A percentile compares a stretch with the other conserved stretches of the same genome.
These are phyloP conservation scores for Eupelmus urozonus DNA, from an alignment of 2,888 invertebrate species.

Conservation along the genomic window DNA sequence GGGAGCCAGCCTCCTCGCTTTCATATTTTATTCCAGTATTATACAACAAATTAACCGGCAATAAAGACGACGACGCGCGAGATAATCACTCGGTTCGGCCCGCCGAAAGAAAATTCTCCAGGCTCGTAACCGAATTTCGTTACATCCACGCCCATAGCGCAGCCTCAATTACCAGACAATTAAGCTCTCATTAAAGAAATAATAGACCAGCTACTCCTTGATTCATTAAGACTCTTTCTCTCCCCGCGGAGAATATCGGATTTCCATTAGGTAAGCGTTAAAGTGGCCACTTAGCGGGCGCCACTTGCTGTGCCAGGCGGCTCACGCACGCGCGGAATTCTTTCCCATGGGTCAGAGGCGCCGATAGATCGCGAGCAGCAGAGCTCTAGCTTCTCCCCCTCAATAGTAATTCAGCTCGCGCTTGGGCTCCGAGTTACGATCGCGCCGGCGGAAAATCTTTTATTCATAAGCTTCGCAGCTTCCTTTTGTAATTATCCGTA, in stretches of 20 bases:
- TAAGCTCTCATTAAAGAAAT: too few species aligned
- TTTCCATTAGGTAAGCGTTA: conserved; percentile 10
- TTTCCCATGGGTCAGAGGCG: conserved; percentile 34
- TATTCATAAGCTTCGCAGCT: conserved; percentile 63
- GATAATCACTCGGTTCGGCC: too few species aligned
- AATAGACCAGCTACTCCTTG: too few species aligned
- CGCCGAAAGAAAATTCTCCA: too few species aligned
- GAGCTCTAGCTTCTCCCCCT: conserved; percentile 24
- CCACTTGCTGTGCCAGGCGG: not conserved
- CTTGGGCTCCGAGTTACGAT: conserved; percentile 62
- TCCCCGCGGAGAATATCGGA: conserved; percentile 20
- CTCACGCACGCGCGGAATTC: conserved; percentile 32
- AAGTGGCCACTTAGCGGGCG: not conserved
- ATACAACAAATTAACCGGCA: too few species aligned
- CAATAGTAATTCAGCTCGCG: conserved; percentile 66
- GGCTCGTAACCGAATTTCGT: too few species aligned
- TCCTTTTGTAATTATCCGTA: conserved; percentile 66
- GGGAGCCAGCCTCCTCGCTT: too few species aligned
- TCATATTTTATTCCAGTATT: too few species aligned
- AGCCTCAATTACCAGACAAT: too few species aligned
- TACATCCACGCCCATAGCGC: too few species aligned
- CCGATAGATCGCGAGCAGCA: conserved; percentile 5
- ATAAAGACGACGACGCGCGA: too few species aligned
- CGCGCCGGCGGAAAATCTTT: conserved; percentile 61
- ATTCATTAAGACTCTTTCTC: too few species aligned